phyloP scores from a whole-genome alignment of 2,888 invertebrate species.

The Ceriagrion tenellum region DNA sequence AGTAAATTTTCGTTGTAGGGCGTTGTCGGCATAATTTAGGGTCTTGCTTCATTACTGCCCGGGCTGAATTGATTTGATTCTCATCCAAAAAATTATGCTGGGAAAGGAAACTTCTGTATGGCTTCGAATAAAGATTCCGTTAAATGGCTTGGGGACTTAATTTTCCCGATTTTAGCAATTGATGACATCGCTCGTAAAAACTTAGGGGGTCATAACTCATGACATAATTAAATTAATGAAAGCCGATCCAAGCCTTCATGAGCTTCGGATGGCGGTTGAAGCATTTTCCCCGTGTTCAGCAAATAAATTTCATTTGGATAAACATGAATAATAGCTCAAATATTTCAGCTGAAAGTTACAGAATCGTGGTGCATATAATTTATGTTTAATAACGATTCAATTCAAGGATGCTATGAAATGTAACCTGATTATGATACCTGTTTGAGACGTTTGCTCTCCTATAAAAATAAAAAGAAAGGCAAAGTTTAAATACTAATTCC shows the following conservation, averaged over 20 bases:
- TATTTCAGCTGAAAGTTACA: too few relatives aligned
- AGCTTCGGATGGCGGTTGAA: too few relatives aligned
- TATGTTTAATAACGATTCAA: too few relatives aligned
- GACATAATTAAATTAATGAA: not conserved
- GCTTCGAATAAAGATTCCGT: conserved; percentile 4
- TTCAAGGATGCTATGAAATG: too few relatives aligned
- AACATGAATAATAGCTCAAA: too few relatives aligned
- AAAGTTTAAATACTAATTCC: too few relatives aligned
- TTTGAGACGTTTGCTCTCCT: too few relatives aligned
- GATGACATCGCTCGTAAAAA: not conserved
- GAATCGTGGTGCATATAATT: too few relatives aligned
- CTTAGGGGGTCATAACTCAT: not conserved
- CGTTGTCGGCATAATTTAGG: conserved; percentile 46
- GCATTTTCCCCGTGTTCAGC: too few relatives aligned
- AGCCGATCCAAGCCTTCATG: not conserved
- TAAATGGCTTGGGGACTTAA: not conserved
- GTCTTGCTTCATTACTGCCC: conserved; percentile 28
- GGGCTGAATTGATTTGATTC: conserved; percentile 49
- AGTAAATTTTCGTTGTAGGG: conserved; percentile 46
- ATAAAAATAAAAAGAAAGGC: too few relatives aligned
- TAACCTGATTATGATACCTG: too few relatives aligned
- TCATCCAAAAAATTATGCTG: conserved; percentile 15
- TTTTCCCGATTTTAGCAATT: not conserved
- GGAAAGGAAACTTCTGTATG: not conserved
- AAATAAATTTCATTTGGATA: too few relatives aligned